Evolutionary conservation across 1,140 invertebrate species (phyloP).

Genomic region (Pogonus chalceus): DNA sequence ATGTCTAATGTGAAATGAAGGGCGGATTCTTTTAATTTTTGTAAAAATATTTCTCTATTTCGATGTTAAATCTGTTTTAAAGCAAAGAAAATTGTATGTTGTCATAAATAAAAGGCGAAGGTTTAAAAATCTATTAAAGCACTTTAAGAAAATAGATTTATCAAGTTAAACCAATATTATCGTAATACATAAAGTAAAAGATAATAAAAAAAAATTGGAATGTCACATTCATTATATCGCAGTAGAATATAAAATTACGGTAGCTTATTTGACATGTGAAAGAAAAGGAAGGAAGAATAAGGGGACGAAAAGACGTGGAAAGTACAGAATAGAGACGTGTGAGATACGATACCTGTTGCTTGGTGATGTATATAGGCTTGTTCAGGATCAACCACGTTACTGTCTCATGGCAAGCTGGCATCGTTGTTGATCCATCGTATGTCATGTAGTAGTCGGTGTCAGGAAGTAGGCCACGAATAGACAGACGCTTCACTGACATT

Average conservation of each 20-base stretch:
- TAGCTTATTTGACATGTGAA: no score
- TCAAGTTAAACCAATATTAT: no score
- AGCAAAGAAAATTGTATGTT: no score
- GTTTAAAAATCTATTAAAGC: no score
- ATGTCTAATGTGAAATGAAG: no score
- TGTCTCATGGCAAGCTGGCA: constrained; percentile 86
- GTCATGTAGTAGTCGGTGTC: constrained; percentile 94
- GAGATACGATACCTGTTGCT: constrained; percentile 65
- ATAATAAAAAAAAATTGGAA: neutral
- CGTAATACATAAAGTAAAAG: no score
- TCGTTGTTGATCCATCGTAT: constrained; percentile 92
- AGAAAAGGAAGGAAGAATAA: no score
- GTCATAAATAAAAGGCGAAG: no score
- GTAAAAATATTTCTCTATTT: no score
- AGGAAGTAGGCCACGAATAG: constrained; percentile 74
- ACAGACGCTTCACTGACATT: constrained; percentile 69
- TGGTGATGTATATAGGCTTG: constrained; percentile 92
- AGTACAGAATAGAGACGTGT: neutral
- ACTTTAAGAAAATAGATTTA: no score
- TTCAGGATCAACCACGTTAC: constrained; percentile 94
- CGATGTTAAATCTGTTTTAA: no score
- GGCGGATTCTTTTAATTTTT: no score
- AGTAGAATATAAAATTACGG: neutral
- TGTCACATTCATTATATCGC: neutral
- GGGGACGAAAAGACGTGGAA: neutral